Evolutionary conservation across 2,797 vertebrate genomes (phyloP), one percentile per base, ranked within the genome.

Genomic region (Spheniscus humboldti): DNA sequence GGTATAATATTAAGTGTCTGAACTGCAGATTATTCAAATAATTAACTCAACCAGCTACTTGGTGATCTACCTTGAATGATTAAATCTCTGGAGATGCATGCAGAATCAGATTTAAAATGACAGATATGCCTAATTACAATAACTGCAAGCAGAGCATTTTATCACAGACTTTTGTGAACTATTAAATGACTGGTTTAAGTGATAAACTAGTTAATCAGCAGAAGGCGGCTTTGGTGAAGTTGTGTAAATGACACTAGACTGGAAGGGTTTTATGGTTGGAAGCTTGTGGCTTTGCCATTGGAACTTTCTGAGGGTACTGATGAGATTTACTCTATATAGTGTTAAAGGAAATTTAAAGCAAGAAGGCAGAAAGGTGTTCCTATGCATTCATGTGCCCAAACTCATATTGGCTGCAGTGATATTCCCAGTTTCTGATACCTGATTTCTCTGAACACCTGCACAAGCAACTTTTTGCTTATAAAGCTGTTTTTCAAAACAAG

Each of bases 21-120:
- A 88, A 92, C 10, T 84, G 64, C 62, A 90, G 53, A 92, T 92
- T 86, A 86, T 94, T 92, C 73, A 93, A 93, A 81, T 94, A 93
- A 96, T 96, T 93, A 94, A 71, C 77, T 92, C 87, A 95, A 52
- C 78, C 43, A 94, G 56, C 52, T 96, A 92, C 80, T 95, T 92
- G 90, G 73, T 93, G 93, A 88, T 95, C 86, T 92, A 75, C 73
- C 76, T 90, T 64, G 57, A 86, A 92, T 86, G 78, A 81, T 81
- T 83, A 75, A 86, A 86, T 90, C 86, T 94, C 92, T 86, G 37
- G 92, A 96, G 88, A 92, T 31, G 66, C 50, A 60, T 72, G 53
- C 5, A 12, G 80, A 88, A 93, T 90, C 62, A 90, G 62, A 93
- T 94, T 90, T 94, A 55, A 95, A 96, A 86, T 94, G 45, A 92